Base-by-base conservation (phyloP, 1,140 invertebrate genomes). In the Stegodyphus dumicola region DNA sequence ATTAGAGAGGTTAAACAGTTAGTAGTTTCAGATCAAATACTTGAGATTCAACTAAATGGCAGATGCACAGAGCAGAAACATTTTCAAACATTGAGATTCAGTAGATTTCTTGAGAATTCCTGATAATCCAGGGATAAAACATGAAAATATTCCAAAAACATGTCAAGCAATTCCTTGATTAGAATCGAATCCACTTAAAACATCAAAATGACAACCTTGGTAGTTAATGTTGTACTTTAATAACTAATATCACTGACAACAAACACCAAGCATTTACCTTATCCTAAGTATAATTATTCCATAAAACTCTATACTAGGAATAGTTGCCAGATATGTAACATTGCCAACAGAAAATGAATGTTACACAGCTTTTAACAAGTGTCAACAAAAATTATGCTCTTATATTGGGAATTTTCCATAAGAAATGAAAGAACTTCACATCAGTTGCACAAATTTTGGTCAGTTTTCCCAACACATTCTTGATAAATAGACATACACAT, bases 231-330 rank as follows among this genome's bases (percentile, higher is more conserved):
- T 73, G 7, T 49, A n/a, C 13, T 64, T 73, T 74, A 60, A 18
- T 51, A 70, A 80, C 78, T 67, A 70, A 80, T 70, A 73, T 71
- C 60, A 70, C 78, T 10, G 9, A 83, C 70, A 74, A 74, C 53
- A 65, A 83, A 83, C 80, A 83, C 53, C 80, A 74, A 83, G 80
- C 71, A 83, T 56, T 83, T 83, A 75, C n/a, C 71, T 48, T 48
- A 49, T 64, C 18, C 69, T 51, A 52, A 33, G 13, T 49, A 18
- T 71, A 80, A 71, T 56, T 70, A 60, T 80, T 71, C 67, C 54
- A 52, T 83, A 83, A 75, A 83, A 51, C n/a, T 18, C 80, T 83
- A 83, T 48, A 49, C 80, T 75, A 83, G 56, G 60, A 73, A 83
- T 83, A 75, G 49, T 75, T 66, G 60, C 60, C n/a, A 51, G 18